Conservation (phyloP, 37 sponge, comb jelly and placozoan species). For the Geodia barretti region DNA sequence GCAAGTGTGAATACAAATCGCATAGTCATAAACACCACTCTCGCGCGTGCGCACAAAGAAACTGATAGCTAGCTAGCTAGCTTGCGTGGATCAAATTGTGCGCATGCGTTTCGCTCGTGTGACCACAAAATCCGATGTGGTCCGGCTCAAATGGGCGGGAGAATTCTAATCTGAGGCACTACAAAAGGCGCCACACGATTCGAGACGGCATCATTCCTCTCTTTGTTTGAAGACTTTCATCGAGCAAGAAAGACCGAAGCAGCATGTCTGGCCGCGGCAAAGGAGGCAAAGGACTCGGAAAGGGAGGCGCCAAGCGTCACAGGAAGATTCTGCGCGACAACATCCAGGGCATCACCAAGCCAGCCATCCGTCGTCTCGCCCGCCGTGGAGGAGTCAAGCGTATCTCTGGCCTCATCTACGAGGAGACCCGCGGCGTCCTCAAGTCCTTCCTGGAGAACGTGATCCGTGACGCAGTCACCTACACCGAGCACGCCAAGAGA, state of each 20-base stretch:
- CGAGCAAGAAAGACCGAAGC: neutral
- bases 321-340: conserved; percentile 98
- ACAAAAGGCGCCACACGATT: neutral
- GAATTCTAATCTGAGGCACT: neutral
- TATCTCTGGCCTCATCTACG: conserved; percentile 97
- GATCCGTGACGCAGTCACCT: conserved; percentile 97
- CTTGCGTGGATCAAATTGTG: no score
- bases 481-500: conserved; percentile 98
- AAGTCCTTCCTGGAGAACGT: conserved; percentile 95
- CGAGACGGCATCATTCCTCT: neutral
- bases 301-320: conserved; percentile 98
- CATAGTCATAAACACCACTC: no score
- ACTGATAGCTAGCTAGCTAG: no score
- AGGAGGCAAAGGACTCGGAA: conserved; percentile 98
- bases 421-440: conserved; percentile 94
- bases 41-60: no score
- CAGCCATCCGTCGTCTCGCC: conserved; percentile 97
- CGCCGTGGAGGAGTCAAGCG: conserved; percentile 98
- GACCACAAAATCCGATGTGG: neutral
- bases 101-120: neutral
- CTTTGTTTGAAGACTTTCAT: neutral
- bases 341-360: conserved; percentile 99
- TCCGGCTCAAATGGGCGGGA: neutral
- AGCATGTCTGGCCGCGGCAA: conserved; percentile 97
- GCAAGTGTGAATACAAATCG: no score